Evolutionary conservation across 2,797 vertebrate genomes (phyloP).

Genomic region (Liparis tanakae): DNA sequence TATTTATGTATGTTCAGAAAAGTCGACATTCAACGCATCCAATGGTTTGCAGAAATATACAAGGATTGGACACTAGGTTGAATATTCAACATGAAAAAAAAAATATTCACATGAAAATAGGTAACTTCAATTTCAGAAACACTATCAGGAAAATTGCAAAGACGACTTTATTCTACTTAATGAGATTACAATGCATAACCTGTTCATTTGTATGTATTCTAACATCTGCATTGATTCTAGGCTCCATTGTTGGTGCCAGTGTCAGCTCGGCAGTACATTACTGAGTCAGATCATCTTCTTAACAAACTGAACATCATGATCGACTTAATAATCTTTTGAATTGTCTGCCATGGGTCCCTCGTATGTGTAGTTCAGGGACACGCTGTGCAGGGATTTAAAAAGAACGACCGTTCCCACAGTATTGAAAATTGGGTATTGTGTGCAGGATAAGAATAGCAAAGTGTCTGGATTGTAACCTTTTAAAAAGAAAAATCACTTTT

Average conservation of each 20-base stretch:
- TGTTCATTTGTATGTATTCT: neutral
- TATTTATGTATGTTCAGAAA: too few species aligned
- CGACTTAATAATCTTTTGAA: neutral
- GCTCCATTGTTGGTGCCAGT: neutral
- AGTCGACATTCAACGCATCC: too few species aligned
- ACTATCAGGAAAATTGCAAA: neutral
- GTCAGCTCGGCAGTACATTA: neutral
- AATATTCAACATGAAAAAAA: neutral
- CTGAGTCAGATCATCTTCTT: neutral
- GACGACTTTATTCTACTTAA: neutral
- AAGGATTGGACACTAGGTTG: too few species aligned
- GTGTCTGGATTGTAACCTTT: constrained; percentile 4
- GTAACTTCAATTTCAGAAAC: neutral
- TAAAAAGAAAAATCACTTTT: constrained; percentile 2
- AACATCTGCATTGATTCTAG: neutral
- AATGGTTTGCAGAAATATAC: too few species aligned
- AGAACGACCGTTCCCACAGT: constrained; percentile 25
- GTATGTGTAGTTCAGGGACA: neutral
- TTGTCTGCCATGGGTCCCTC: neutral
- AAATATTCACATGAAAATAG: neutral
- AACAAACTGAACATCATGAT: neutral
- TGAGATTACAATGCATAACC: neutral
- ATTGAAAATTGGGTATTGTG: constrained; percentile 23
- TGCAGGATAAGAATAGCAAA: constrained; percentile 10
- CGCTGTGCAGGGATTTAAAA: constrained; percentile 3